A percentile compares a stretch with the other conserved stretches of the same genome.
Conservation (phyloP, 2,888 invertebrate genomes). For the Ornithoptera priamus region DNA sequence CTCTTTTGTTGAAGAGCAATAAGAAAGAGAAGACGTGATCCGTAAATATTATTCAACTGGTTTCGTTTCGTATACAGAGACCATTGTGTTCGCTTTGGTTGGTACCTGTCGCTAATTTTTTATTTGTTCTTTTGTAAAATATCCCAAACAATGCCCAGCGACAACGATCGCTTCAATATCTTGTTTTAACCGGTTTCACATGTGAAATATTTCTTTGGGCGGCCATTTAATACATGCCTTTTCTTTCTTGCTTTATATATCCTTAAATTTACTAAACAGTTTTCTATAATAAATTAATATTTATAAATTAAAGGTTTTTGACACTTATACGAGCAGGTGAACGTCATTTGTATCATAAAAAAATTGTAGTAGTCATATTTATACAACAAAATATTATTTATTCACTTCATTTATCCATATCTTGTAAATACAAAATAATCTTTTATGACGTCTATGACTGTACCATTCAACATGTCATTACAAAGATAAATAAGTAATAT, state of each 20-base stretch:
- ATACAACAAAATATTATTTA: too few species aligned
- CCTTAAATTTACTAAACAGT: background rate
- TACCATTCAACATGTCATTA: too few species aligned
- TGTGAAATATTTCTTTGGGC: background rate
- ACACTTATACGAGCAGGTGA: too few species aligned
- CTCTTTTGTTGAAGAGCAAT: conserved; percentile 5
- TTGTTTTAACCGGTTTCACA: conserved; percentile 23
- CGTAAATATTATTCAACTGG: conserved; percentile 26
- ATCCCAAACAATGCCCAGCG: conserved; percentile 19
- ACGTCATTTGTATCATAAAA: too few species aligned
- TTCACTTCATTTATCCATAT: too few species aligned
- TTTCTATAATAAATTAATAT: too few species aligned
- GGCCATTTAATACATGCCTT: background rate
- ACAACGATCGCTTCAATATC: conserved; percentile 22
- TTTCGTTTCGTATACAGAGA: conserved; percentile 20
- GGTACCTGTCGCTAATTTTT: conserved; percentile 25
- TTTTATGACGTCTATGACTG: too few species aligned
- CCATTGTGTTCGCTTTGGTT: conserved; percentile 16
- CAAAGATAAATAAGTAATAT: too few species aligned
- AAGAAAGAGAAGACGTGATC: conserved; percentile 18
- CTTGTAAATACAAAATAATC: too few species aligned
- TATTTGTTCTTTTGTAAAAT: conserved; percentile 23
- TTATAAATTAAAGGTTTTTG: too few species aligned
- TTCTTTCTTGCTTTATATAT: background rate
- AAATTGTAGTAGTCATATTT: too few species aligned